Percentiles rank a stretch among this genome's conserved stretches.
Evolutionary conservation across 1,140 invertebrate species (phyloP).

Genomic region (Euwallacea similis): DNA sequence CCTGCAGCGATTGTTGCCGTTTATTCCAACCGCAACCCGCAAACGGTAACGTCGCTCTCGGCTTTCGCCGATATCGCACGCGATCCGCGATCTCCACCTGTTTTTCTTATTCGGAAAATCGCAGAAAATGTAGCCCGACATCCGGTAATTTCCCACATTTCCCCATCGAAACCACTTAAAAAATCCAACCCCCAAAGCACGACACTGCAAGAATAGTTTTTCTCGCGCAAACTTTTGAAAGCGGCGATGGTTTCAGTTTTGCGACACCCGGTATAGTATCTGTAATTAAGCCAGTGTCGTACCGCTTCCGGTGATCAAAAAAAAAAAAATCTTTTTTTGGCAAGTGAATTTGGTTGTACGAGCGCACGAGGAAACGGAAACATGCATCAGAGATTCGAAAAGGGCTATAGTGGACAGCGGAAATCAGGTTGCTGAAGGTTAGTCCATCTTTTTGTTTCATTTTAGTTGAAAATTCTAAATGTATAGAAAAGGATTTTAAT

Average conservation of each 20-base stretch:
- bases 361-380: constrained; percentile 29
- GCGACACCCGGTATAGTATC: too few species aligned
- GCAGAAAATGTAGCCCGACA: constrained; percentile 28
- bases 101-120: constrained; percentile 33
- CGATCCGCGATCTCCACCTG: constrained; percentile 26
- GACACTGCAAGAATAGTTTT: not conserved
- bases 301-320: too few species aligned
- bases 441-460: constrained; percentile 17
- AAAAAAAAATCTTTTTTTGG: too few species aligned
- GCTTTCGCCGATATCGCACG: constrained; percentile 16
- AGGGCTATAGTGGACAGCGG: constrained; percentile 12
- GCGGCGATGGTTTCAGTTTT: too few species aligned
- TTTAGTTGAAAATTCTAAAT: not conserved
- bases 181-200: not conserved
- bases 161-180: constrained; percentile 10
- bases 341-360: constrained; percentile 1
- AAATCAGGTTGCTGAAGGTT: constrained; percentile 34
- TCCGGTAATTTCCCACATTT: not conserved
- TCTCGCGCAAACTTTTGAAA: not conserved
- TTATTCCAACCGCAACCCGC: constrained; percentile 29
- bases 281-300: too few species aligned
- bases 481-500: too few species aligned
- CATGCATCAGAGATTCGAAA: constrained; percentile 33
- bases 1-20: constrained; percentile 16
- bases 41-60: constrained; percentile 19